A percentile compares a stretch with the other conserved stretches of the same genome.
Conservation (phyloP, 2,888 invertebrate species). For the Euzophera pinguis region DNA sequence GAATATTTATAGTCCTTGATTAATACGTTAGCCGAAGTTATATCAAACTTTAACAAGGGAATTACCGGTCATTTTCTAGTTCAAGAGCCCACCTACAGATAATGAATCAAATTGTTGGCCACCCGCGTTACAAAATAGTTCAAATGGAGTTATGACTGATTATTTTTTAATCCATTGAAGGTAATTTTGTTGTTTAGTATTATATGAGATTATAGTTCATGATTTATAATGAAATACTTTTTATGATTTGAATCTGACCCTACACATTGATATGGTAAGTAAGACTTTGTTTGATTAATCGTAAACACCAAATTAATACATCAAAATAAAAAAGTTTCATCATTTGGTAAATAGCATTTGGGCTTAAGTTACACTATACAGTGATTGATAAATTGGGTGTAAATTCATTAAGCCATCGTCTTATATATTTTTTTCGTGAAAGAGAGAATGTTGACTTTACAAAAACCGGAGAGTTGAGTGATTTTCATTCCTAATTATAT, state of each 20-base stretch:
- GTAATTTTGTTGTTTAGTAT: slow-evolving; percentile 39
- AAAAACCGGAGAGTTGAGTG: too few relatives aligned
- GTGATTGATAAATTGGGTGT: too few relatives aligned
- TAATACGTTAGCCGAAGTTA: slow-evolving; percentile 61
- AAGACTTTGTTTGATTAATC: too few relatives aligned
- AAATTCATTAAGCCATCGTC: too few relatives aligned
- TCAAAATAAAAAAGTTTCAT: too few relatives aligned
- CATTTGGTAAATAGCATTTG: too few relatives aligned
- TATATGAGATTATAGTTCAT: slow-evolving; percentile 22
- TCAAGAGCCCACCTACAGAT: slow-evolving; percentile 66
- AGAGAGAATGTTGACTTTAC: too few relatives aligned
- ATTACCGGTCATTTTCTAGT: slow-evolving; percentile 70
- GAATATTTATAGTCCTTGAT: slow-evolving; percentile 59
- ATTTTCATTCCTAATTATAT: too few relatives aligned
- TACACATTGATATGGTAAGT: too few relatives aligned
- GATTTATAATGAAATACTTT: slow-evolving; percentile 40
- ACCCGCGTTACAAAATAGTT: slow-evolving; percentile 55
- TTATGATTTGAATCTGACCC: slow-evolving; percentile 27
- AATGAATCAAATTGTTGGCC: slow-evolving; percentile 67
- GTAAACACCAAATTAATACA: too few relatives aligned
- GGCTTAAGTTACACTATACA: too few relatives aligned
- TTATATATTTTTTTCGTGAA: too few relatives aligned
- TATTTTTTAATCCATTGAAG: slow-evolving; percentile 45
- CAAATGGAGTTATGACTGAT: slow-evolving; percentile 40
- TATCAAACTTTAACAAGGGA: slow-evolving; percentile 64